Base-by-base conservation (phyloP, 2,888 invertebrate genomes). In the Celastrina argiolus region DNA sequence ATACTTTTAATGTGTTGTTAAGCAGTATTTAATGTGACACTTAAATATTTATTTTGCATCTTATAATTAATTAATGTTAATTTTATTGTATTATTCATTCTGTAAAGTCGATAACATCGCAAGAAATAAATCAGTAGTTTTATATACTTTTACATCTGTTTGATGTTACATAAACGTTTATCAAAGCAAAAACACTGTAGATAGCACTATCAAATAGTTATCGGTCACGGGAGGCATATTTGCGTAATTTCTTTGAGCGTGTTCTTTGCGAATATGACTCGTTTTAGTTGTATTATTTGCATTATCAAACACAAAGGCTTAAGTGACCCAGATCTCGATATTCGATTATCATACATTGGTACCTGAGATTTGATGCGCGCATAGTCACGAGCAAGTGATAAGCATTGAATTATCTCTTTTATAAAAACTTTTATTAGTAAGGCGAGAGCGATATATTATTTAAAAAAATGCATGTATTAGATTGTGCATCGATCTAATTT, bases 131-230 rank as follows among this genome's bases (percentile, higher is more conserved):
- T 45, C 8, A 16, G 56, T 26, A 26, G 56, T 56, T 31, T 31
- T 31, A 31, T 14, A 56, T 28, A 56, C 3, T 58, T 58, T 28
- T 31, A n/a, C 58, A 28, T 28, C 10, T 56, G 16, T 16, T 12
- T 45, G 26, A 56, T 14, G 12, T 56, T 56, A 26, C 28, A 28
- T n/a, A 56, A 45, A 34, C 8, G 18, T 39, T 63, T 63, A 56
- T 36, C 18, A 18, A 18, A 18, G 3, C 26, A 14, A 34, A 14
- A 16, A 56, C 22, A 45, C 14, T 12, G 41, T 10, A 14, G 18
- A 64, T 36, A 56, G 10, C 28, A 31, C 16, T 58, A 58, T 58
- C 58, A 58, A 28, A 56, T 12, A 42, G 36, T 26, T 69, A 67
- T 67, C 67, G 58, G 58, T 63, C 36, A 26, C n/a, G 28, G 51